phyloP scores from a whole-genome alignment of 2,797 vertebrate genomes.

The Perodicticus potto region DNA sequence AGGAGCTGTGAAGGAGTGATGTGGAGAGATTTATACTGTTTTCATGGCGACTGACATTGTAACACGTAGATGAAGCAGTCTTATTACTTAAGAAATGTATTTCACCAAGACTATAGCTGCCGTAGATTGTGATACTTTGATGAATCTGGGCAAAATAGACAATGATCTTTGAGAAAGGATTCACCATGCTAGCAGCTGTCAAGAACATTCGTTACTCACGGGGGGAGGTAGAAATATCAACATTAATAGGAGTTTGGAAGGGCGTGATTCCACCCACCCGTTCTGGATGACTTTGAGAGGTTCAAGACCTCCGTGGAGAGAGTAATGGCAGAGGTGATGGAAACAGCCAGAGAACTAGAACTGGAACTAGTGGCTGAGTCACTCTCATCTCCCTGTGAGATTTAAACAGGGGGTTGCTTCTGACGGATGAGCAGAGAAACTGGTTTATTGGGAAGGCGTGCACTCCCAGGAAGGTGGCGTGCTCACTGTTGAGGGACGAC shows the following conservation, averaged over 20 bases:
- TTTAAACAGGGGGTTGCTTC: background rate
- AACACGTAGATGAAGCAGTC: background rate
- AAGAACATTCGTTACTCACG: background rate
- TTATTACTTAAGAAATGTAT: background rate
- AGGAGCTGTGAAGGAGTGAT: background rate
- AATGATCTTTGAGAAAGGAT: background rate
- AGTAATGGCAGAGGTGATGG: background rate
- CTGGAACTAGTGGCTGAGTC: background rate
- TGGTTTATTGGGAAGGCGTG: background rate
- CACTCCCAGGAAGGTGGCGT: background rate
- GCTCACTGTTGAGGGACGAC: background rate
- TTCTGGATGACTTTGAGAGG: background rate
- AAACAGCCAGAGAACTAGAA: background rate
- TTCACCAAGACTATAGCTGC: background rate
- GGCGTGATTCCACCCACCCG: background rate
- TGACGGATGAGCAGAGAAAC: too few species aligned
- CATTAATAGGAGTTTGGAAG: background rate
- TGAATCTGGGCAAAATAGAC: background rate
- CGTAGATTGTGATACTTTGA: background rate
- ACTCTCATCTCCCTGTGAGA: background rate
- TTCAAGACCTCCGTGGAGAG: background rate
- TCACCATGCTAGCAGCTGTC: background rate
- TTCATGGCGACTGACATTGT: background rate
- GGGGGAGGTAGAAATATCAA: background rate
- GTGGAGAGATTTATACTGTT: background rate